These are phyloP conservation scores for Phrixothrix hirtus DNA, from an alignment of 2,888 invertebrate species.

Conservation along the genomic window DNA sequence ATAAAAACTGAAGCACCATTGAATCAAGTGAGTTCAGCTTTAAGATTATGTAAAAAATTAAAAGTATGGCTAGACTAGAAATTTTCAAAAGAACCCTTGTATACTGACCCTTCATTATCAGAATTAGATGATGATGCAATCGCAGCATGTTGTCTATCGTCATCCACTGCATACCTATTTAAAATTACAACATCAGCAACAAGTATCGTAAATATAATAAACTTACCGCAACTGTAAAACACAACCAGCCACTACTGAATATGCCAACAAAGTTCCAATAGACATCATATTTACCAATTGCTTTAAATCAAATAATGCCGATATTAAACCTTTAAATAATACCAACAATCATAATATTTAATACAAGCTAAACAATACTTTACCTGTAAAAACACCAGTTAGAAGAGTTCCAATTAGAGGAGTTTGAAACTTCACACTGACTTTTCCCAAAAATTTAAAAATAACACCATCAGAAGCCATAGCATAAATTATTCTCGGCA, in stretches of 20 bases:
- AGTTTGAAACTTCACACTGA: conserved; percentile 75
- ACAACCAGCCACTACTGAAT: conserved; percentile 75
- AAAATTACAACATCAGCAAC: conserved; percentile 6
- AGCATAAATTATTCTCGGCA: conserved; percentile 85
- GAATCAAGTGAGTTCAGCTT: no score
- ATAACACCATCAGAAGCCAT: conserved; percentile 87
- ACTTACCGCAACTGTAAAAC: conserved; percentile 70
- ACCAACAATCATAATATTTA: background rate
- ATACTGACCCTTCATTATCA: conserved; percentile 18
- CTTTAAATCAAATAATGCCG: conserved; percentile 70
- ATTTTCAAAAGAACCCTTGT: background rate
- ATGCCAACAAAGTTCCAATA: conserved; percentile 73
- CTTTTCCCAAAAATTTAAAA: conserved; percentile 69
- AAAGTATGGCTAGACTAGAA: background rate
- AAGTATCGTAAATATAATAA: background rate
- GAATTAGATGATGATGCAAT: conserved; percentile 18
- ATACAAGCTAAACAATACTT: background rate
- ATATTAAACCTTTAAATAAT: conserved; percentile 60
- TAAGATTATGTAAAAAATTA: background rate
- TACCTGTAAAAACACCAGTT: conserved; percentile 75
- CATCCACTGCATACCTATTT: conserved; percentile 43
- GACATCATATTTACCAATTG: conserved; percentile 80
- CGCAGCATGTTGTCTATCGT: conserved; percentile 29
- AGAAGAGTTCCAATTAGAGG: conserved; percentile 76
- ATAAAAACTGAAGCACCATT: no score